Evolutionary conservation across 2,113 vertebrate species (phyloP), one percentile per base, ranked within the genome.

Genomic region (Thymallus thymallus): DNA sequence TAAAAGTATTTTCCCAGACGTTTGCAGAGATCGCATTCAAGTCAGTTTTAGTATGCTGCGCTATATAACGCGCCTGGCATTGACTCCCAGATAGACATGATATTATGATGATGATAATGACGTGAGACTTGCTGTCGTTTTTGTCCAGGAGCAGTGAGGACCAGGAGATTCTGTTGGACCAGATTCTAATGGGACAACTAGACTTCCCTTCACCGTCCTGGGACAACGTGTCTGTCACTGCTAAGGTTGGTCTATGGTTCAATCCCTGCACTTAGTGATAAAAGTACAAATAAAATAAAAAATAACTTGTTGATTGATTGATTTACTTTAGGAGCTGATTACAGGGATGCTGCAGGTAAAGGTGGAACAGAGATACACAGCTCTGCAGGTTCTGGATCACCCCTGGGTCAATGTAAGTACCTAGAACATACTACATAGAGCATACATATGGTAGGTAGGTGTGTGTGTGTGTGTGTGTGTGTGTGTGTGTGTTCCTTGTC

Each of bases 401-500:
- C 92, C 95, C 20, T 99, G 98, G 98, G 96, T 99, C 82, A 99
- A 96, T 24, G 98, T 99, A 91, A 98, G 97, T 93, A 60, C 13
- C 20, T 23, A 22, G 32, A 20, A 48, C 76, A 29, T 51, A 12
- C 9, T 41, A 41, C 35, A 12, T 41, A 41, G 9, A 41, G 10
- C 35, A 41, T 7, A 10, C 10, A 6, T 29, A 7, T 60, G 24
- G 61, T 51, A 6, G 16, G 2, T 26, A 41, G 60, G 56, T 73
- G 58, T 62, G 32, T 46, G 45, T 46, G 45, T 46, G 45, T 51
- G 16, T 64, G 35, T 61, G 56, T 73, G 58, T 62, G 32, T 46
- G 45, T 46, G 45, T 46, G 45, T 51, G 4, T 51, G 14, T 18
- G 16, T 18, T 51, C 3, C 14, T 51, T 51, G 3, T 18, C 16